Conservation (phyloP, 2,113 vertebrate genomes). For the Sterna hirundo region DNA sequence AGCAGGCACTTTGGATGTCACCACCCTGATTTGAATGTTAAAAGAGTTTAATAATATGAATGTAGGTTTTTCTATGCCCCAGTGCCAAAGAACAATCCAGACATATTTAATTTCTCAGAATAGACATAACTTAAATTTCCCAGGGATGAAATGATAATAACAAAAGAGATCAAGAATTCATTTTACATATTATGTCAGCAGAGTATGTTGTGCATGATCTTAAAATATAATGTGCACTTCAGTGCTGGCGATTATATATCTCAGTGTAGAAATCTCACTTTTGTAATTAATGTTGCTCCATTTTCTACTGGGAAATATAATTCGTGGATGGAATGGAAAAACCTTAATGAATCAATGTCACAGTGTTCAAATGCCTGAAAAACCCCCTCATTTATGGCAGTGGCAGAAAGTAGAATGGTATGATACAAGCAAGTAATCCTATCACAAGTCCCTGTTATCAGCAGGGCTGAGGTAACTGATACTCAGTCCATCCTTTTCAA, state of each 20-base stretch:
- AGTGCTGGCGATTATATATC: background rate
- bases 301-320: slow-evolving; percentile 22
- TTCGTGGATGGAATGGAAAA: background rate
- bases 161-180: background rate
- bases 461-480: background rate
- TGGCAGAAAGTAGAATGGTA: background rate
- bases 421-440: background rate
- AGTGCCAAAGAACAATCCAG: background rate
- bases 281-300: slow-evolving; percentile 3
- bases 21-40: background rate
- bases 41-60: background rate
- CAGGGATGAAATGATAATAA: background rate
- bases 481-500: background rate
- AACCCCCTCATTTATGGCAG: background rate
- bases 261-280: background rate
- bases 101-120: background rate
- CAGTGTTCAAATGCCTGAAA: background rate
- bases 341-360: slow-evolving; percentile 2
- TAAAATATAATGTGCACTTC: background rate
- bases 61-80: background rate
- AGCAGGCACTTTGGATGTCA: background rate
- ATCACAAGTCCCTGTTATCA: background rate
- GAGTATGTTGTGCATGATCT: background rate
- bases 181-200: background rate
- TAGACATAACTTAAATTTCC: background rate